These are phyloP conservation scores for Stenotaenia linearis DNA, from an alignment of 2,888 invertebrate genomes.

Conservation along the genomic window DNA sequence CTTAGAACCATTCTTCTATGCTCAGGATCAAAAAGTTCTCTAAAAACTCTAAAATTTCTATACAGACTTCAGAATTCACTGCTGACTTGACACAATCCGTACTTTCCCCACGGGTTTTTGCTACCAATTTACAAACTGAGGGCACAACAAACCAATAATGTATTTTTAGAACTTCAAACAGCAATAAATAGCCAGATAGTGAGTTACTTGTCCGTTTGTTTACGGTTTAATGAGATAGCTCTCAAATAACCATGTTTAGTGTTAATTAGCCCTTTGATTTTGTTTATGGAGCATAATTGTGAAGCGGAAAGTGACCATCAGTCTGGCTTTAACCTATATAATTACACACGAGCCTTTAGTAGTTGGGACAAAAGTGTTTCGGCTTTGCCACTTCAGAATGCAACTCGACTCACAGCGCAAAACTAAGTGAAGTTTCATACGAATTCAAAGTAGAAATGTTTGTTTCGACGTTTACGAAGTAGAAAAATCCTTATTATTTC, in stretches of 20 bases:
- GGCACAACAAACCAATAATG: no score
- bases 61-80: no score
- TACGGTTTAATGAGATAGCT: background rate
- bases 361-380: background rate
- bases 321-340: background rate
- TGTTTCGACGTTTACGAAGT: background rate
- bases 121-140: no score
- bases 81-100: no score
- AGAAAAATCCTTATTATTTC: background rate
- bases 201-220: background rate
- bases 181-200: background rate
- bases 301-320: slow-evolving; percentile 5
- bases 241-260: background rate
- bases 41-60: no score
- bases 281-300: slow-evolving; percentile 17
- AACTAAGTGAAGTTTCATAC: background rate
- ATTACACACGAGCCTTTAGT: background rate
- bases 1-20: no score
- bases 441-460: background rate
- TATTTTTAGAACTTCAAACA: no score
- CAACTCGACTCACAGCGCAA: no score
- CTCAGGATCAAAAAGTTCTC: no score
- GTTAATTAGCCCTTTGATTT: slow-evolving; percentile 18
- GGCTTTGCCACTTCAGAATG: background rate
- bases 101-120: no score